Base-by-base conservation (phyloP, 2,113 vertebrate genomes). In the Passer montanus region DNA sequence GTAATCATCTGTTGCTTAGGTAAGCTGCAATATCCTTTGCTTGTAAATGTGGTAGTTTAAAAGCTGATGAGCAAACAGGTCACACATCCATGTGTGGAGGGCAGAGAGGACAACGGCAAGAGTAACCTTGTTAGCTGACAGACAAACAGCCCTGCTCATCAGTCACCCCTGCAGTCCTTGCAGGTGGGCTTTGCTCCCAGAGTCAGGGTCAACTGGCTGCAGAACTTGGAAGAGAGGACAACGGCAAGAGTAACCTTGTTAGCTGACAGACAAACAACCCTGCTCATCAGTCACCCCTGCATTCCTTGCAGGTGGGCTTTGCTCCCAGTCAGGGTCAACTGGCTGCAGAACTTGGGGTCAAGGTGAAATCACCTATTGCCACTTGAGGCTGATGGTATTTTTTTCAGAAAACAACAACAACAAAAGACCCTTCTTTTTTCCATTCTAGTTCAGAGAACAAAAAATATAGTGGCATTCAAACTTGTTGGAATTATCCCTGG, bases 251-350 rank as follows among this genome's bases (percentile, higher is more conserved):
- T 41, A 79, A 79, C 44, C n/a, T 64, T 60, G 27, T 60, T 84
- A 85, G 21, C 19, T 2, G 3, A 31, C 17, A 76, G 66, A 27
- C 0, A 1, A 64, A 60, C 33, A 82, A 5, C 4, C 39, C 41
- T 6, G 10, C 20, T 79, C 28, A n/a, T 78, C 52, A 85, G 60
- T 44, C 8, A 37, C 19, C 21, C 1, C 5, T 41, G 0, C 0
- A 60, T 49, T 82, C 53, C 46, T 66, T 26, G 20, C 41, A 64
- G 31, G 9, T 24, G 22, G 43, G 53, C 24, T 85, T 82, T 56
- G 11, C 31, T 66, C 39, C 10, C 28, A 67, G 62, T 33, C 26
- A 46, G 26, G 14, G 39, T 86, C 67, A 88, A 14, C 26, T 27
- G 41, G 27, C 23, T 88, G n/a, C 23, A 53, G 74, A 66, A 35